Percentiles rank a stretch among this genome's conserved stretches.
Conservation (phyloP, 2,888 invertebrate genomes). For the Dugesia japonica region DNA sequence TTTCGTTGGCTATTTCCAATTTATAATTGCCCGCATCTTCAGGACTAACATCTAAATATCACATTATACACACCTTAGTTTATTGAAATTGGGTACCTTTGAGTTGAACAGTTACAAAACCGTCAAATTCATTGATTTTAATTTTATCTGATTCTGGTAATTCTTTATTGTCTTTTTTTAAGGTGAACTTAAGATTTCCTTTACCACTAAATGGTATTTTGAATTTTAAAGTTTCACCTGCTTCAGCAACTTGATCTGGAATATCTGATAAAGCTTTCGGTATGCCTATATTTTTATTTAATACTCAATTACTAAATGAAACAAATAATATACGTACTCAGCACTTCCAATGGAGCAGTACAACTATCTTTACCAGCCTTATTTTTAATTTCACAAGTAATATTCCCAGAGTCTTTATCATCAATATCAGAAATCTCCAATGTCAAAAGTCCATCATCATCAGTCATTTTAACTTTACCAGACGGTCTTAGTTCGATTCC, state of each 20-base stretch:
- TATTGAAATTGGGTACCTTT: conserved; percentile 57
- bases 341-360: conserved; percentile 71
- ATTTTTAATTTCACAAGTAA: conserved; percentile 85
- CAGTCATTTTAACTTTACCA: conserved; percentile 53
- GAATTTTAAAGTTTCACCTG: conserved; percentile 86
- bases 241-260: conserved; percentile 70
- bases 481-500: conserved; percentile 50
- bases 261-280: conserved; percentile 79
- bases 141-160: conserved; percentile 52
- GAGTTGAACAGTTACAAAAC: conserved; percentile 83
- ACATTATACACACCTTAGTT: background rate
- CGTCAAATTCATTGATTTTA: conserved; percentile 60
- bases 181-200: conserved; percentile 72
- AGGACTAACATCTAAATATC: conserved; percentile 59
- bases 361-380: conserved; percentile 75
- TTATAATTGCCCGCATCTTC: conserved; percentile 77
- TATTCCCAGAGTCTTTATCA: conserved; percentile 81
- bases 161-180: conserved; percentile 66
- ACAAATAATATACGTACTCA: conserved; percentile 54
- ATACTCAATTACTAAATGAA: too few species aligned
- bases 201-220: conserved; percentile 90
- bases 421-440: conserved; percentile 72
- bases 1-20: conserved; percentile 71
- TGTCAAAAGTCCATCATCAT: conserved; percentile 60
- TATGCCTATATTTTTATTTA: conserved; percentile 54